Percentiles rank a stretch among this genome's conserved stretches.
Evolutionary conservation across 2,888 invertebrate species (phyloP).

Genomic region (Auanema freiburgensis): DNA sequence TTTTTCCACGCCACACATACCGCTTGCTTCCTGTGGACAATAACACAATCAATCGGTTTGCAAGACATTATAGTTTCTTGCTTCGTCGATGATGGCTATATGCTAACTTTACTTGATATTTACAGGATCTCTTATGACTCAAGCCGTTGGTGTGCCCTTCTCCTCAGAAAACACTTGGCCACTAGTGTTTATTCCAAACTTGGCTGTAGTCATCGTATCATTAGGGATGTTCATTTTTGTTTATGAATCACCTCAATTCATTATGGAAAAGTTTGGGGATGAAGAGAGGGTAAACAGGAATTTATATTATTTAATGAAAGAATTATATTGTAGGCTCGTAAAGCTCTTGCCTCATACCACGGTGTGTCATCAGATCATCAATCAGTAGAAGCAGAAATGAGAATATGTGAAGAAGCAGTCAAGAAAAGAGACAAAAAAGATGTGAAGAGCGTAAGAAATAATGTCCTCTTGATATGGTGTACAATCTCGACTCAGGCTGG

Average conservation of each 20-base stretch:
- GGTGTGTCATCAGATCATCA: slow-evolving; percentile 30
- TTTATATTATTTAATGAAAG: slow-evolving; percentile 1
- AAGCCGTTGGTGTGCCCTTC: slow-evolving; percentile 41
- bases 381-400: slow-evolving; percentile 29
- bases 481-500: neutral
- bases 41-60: too few relatives aligned
- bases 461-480: neutral
- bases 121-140: slow-evolving; percentile 37
- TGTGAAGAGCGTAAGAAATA: neutral
- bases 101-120: too few relatives aligned
- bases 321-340: slow-evolving; percentile 25
- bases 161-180: slow-evolving; percentile 35
- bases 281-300: slow-evolving; percentile 15
- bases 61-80: too few relatives aligned
- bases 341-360: slow-evolving; percentile 34
- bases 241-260: slow-evolving; percentile 31
- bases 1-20: too few relatives aligned
- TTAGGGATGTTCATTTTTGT: slow-evolving; percentile 30
- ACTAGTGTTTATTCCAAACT: slow-evolving; percentile 32
- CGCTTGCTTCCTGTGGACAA: too few relatives aligned
- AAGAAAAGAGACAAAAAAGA: slow-evolving; percentile 14
- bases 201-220: slow-evolving; percentile 23
- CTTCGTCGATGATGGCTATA: too few relatives aligned
- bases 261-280: slow-evolving; percentile 30
- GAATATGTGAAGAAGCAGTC: slow-evolving; percentile 23